A percentile compares a stretch with the other conserved stretches of the same genome.
These are phyloP conservation scores for Archegozetes longisetosus DNA, from an alignment of 1,140 invertebrate species.

Conservation along the genomic window DNA sequence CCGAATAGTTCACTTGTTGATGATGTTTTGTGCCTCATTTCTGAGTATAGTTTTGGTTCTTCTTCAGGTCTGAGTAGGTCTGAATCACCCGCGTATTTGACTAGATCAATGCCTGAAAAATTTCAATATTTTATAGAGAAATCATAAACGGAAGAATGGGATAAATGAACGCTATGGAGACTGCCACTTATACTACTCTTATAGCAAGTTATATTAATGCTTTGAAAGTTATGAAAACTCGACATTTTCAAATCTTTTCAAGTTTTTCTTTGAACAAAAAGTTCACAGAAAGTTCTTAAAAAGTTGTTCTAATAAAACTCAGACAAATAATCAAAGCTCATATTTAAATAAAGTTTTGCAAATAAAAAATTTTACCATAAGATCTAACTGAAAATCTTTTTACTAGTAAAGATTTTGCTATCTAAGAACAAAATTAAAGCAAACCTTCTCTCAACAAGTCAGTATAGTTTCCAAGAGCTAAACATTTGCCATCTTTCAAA, in stretches of 20 bases:
- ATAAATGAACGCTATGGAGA: no score
- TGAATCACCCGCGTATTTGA: not conserved
- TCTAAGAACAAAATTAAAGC: not conserved
- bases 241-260: no score
- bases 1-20: not conserved
- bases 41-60: not conserved
- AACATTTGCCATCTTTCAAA: slow-evolving; percentile 40
- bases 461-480: not conserved
- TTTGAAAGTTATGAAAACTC: no score
- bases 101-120: not conserved
- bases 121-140: no score
- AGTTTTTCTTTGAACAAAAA: no score
- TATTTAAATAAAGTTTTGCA: not conserved
- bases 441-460: not conserved
- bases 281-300: no score
- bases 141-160: not conserved
- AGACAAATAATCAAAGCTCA: no score
- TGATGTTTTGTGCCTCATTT: not conserved
- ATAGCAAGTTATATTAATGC: no score
- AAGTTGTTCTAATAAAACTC: no score
- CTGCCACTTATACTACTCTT: no score
- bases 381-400: not conserved
- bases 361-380: not conserved
- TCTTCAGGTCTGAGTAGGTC: not conserved
- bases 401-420: not conserved